Base-by-base conservation (phyloP, 1,140 invertebrate species). In the Hyles euphorbiae region DNA sequence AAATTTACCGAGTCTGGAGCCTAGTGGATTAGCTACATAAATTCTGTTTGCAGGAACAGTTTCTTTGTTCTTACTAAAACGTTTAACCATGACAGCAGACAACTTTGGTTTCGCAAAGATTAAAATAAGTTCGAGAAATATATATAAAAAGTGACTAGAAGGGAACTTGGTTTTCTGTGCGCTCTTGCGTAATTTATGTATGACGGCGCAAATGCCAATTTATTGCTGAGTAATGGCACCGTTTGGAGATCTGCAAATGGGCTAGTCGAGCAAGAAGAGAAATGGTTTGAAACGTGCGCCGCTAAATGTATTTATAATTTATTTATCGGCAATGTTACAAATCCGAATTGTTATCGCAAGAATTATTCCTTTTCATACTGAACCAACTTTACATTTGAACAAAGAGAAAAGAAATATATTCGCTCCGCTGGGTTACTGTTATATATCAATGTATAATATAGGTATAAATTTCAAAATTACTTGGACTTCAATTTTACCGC, bases 161-260 rank as follows among this genome's bases (percentile, higher is more conserved):
- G 77, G 65, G 71, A 83, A 86, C 69, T 84, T 82, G 78, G 78
- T 86, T 86, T 82, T 83, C 78, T 72, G 71, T 73, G 75, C 74
- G 75, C 80, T 72, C 73, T 78, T 68, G 60, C 79, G 79, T 85
- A 84, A 87, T 88, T 88, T 88, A 88, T 88, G 85, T 87, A 88
- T 86, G 83, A 81, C 85, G 78, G 75, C 83, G 82, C 78, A 87
- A 87, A 88, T 86, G 85, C 85, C 83, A 87, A 88, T 88, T 88
- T 88, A 88, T 88, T 84, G 83, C 80, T 88, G 85, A 88, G 83
- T 88, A 88, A 88, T 87, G 81, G 83, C 78, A 78, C 83, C 76
- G 80, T 88, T 87, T 84, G 77, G 81, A 84, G 80, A 87, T 87
- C 85, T 87, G 82, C 78, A 81, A 88, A 87, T 87, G 81, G 83